Evolutionary conservation across 2,113 vertebrate genomes (phyloP), one percentile per base, ranked within the genome.

Genomic region (Electrona antarctica): DNA sequence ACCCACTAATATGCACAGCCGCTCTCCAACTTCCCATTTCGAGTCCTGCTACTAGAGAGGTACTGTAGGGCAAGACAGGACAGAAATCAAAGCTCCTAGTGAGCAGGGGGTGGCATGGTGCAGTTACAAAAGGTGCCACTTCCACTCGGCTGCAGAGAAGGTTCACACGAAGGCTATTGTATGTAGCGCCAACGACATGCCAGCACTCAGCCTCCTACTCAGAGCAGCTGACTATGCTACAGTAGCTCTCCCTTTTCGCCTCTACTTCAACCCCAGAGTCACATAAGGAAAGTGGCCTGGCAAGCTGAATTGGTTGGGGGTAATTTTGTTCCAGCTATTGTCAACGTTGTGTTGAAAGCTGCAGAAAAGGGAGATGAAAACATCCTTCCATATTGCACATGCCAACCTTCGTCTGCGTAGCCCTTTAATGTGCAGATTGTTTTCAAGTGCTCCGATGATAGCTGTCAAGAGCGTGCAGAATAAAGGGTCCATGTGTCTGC

Each of bases 131-230:
- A 81, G 29, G 41, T 77, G 47, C 45, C 81, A 72, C 55, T 76
- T 74, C n/a, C 28, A 7, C 69, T 85, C 14, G 72, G 71, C 74
- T 64, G 33, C 78, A 67, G 33, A 8, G 51, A 50, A n/a, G 12
- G 71, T 84, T 88, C 56, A 83, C 14, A 46, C 49, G 52, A 69
- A 79, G 62, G 65, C 41, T 61, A 71, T 47, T 49, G 70, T 76
- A 56, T 64, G 28, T 52, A 12, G 58, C 10, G 1, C 49, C 67
- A 61, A 49, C 9, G 10, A 60, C 73, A 69, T 4, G 1, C 67
- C 73, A 55, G 7, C 7, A 48, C 60, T 79, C 69, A 13, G 64
- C 58, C 3, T 82, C 79, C 79, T 45, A 58, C 72, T 66, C 11
- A 0, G 41, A 71, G 55, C 69, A 45, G 4, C 66, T 79, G 46